Percentiles rank a stretch among this genome's conserved stretches.
Conservation (phyloP, 2,113 vertebrate genomes). For the Bettongia penicillata region DNA sequence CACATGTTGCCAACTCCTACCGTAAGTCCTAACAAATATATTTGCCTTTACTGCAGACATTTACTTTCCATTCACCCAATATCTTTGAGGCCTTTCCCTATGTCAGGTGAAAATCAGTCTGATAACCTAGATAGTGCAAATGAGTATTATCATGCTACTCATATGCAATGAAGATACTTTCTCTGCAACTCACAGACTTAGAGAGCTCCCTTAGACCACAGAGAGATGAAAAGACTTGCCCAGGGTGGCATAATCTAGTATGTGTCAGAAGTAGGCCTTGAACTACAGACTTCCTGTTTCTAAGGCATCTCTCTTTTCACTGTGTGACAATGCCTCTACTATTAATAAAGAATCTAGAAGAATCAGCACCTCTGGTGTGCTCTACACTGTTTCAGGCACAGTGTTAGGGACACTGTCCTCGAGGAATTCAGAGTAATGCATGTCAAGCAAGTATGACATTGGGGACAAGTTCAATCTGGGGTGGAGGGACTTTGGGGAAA, state of each 20-base stretch:
- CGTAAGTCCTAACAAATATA: background rate
- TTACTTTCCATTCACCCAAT: background rate
- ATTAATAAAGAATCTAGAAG: background rate
- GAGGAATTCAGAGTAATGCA: background rate
- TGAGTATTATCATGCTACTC: background rate
- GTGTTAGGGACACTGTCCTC: background rate
- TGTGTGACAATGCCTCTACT: background rate
- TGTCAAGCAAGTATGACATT: background rate
- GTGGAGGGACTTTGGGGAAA: background rate
- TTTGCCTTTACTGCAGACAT: background rate
- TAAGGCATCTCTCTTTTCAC: background rate
- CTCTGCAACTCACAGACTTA: background rate
- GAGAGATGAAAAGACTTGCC: background rate
- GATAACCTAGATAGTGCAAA: background rate
- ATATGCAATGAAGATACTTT: background rate
- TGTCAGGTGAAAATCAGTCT: background rate
- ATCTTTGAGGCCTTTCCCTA: background rate
- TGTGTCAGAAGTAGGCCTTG: background rate
- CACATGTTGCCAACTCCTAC: background rate
- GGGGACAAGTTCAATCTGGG: background rate
- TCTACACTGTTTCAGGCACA: background rate
- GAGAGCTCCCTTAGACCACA: background rate
- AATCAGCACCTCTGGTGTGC: background rate
- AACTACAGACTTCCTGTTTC: background rate
- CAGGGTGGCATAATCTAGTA: background rate